phyloP scores from a whole-genome alignment of 2,113 vertebrate genomes.

The Canis aureus region DNA sequence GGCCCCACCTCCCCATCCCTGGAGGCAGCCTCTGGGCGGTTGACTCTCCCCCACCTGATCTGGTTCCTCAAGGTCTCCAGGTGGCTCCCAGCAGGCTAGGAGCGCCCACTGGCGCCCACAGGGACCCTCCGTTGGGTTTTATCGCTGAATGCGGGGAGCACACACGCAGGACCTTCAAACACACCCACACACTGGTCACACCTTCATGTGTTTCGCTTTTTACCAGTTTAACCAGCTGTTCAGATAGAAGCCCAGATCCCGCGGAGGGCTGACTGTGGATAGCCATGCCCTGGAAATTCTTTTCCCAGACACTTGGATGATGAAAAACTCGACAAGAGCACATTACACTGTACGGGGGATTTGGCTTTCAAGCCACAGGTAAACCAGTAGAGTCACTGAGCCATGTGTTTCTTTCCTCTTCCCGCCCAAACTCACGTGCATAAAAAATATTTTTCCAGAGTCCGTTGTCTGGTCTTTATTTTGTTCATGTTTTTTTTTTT shows the following conservation, averaged over 20 bases:
- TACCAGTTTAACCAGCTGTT: neutral
- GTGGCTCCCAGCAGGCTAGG: accelerated
- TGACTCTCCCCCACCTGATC: neutral
- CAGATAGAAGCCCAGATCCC: neutral
- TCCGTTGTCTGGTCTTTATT: neutral
- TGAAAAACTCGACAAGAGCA: neutral
- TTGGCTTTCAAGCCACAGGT: neutral
- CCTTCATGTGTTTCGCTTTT: neutral
- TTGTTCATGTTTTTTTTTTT: neutral
- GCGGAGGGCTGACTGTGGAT: neutral
- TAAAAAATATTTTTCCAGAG: neutral
- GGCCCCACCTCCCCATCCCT: accelerated
- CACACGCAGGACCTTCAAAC: neutral
- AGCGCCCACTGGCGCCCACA: too few species aligned
- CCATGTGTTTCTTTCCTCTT: neutral
- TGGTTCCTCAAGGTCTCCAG: neutral
- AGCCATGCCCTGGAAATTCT: too few species aligned
- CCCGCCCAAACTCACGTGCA: neutral
- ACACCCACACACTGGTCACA: too few species aligned
- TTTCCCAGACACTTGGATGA: neutral
- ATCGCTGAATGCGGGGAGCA: neutral
- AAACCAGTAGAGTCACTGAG: neutral
- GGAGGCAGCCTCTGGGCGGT: accelerated
- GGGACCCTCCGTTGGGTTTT: neutral
- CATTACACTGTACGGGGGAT: neutral